Evolutionary conservation across 2,888 invertebrate genomes (phyloP).

Genomic region (Netelia inedita): DNA sequence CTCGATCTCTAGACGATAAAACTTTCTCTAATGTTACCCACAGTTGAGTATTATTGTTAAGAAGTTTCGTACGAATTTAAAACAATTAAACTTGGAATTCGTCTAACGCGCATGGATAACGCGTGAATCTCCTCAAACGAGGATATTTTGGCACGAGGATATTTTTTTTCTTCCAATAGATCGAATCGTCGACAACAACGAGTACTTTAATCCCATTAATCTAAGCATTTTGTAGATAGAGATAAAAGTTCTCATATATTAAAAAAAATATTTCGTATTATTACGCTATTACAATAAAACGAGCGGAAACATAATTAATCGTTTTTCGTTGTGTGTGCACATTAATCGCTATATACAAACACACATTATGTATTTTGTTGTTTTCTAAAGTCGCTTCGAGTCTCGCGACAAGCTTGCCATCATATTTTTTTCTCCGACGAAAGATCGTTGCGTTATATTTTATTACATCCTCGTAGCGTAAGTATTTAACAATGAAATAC

Average conservation of each 20-base stretch:
- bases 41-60: too few relatives aligned
- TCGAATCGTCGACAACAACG: neutral
- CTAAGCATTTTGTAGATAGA: slow-evolving; percentile 34
- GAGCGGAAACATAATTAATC: slow-evolving; percentile 23
- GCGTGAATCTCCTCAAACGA: too few relatives aligned
- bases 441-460: slow-evolving; percentile 17
- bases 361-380: neutral
- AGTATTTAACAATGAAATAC: slow-evolving; percentile 32
- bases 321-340: neutral
- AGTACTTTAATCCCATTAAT: slow-evolving; percentile 32
- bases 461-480: slow-evolving; percentile 8
- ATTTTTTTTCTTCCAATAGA: neutral
- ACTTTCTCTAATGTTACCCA: too few relatives aligned
- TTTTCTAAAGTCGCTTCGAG: neutral
- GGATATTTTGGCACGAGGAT: neutral
- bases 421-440: neutral
- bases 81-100: too few relatives aligned
- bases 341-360: neutral
- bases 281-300: slow-evolving; percentile 43
- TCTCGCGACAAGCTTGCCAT: neutral
- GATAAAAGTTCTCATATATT: slow-evolving; percentile 45
- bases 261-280: slow-evolving; percentile 42
- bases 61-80: too few relatives aligned
- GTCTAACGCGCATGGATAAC: too few relatives aligned
- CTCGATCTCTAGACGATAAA: too few relatives aligned